Base-by-base conservation (phyloP, 2,797 vertebrate genomes). In the Anguilla obscura region DNA sequence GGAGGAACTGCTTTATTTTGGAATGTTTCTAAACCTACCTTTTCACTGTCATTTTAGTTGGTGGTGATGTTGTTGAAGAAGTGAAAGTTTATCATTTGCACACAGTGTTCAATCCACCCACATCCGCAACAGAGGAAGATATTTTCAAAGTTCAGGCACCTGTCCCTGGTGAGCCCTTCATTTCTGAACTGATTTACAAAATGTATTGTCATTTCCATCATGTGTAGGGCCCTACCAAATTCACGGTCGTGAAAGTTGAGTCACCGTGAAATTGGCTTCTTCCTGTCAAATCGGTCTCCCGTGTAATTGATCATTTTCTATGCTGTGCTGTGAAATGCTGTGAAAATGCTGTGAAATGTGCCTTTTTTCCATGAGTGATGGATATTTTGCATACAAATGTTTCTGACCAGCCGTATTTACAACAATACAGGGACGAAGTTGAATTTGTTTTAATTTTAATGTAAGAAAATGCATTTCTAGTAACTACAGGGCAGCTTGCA, bases 31-130 rank as follows among this genome's bases (percentile, higher is more conserved):
- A 27, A 76, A 14, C 10, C 33, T 36, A 33, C 12, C n/a, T 79
- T 36, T 40, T 45, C 16, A 18, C 36, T 45, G 74, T 79, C 63
- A 9, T 79, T 33, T 45, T 50, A 82, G 45, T n/a, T 7, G 79
- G n/a, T 24, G 79, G 45, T 12, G n/a, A 18, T n/a, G 0, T 86
- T n/a, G 0, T 86, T 7, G 74, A 89, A n/a, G 66, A 87, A 21
- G 87, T 87, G 54, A 91, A 74, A 52, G 66, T 93, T 21, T 91
- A 91, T 89, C 90, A 91, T 8, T 45, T 93, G 30, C 87, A 91
- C 85, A 84, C 91, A 45, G 87, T 89, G 5, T 91, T 91, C 87
- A 91, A 86, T 58, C 85, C 54, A 85, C 87, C 86, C 30, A 66
- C 85, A 89, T 30, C 69, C 88, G 10, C 89, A 84, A 89, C 90